Evolutionary conservation across 1,140 invertebrate species (phyloP).

Genomic region (Hydropsyche tenuis): DNA sequence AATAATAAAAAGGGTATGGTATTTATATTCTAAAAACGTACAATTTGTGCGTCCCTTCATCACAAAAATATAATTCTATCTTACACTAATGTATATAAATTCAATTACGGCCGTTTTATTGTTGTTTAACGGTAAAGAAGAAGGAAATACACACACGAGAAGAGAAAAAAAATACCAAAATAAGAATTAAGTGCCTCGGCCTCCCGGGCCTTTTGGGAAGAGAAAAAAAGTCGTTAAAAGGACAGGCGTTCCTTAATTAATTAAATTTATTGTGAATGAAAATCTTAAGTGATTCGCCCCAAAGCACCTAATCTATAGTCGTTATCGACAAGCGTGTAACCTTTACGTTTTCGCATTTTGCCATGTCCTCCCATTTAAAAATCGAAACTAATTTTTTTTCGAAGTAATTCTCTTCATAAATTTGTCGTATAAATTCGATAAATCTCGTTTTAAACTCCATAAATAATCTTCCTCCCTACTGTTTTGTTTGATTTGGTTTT

Average conservation of each 20-base stretch:
- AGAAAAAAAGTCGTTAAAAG: conserved; percentile 40
- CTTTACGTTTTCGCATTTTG: conserved; percentile 14
- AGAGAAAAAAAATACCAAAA: conserved; percentile 21
- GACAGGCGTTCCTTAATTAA: conserved; percentile 45
- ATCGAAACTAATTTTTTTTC: too few species aligned
- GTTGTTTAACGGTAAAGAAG: conserved; percentile 31
- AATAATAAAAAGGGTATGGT: not conserved
- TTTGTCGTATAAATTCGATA: too few species aligned
- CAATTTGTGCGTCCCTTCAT: not conserved
- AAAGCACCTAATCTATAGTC: conserved; percentile 42
- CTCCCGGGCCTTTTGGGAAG: conserved; percentile 7
- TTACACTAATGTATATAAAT: conserved; percentile 34
- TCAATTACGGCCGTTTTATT: conserved; percentile 37
- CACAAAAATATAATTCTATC: conserved; percentile 1
- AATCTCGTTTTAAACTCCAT: conserved; percentile 24
- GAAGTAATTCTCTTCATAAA: conserved; percentile 2
- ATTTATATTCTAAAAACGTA: conserved; percentile 16
- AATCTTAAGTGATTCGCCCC: conserved; percentile 44
- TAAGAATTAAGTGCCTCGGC: conserved; percentile 39
- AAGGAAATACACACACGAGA: conserved; percentile 1
- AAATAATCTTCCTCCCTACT: conserved; percentile 40
- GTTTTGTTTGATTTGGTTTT: conserved; percentile 39
- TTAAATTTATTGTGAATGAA: conserved; percentile 50
- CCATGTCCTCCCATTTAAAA: not conserved
- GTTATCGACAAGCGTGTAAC: conserved; percentile 45